Evolutionary conservation across 2,113 vertebrate species (phyloP).

Genomic region (Datnioides undecimradiatus): DNA sequence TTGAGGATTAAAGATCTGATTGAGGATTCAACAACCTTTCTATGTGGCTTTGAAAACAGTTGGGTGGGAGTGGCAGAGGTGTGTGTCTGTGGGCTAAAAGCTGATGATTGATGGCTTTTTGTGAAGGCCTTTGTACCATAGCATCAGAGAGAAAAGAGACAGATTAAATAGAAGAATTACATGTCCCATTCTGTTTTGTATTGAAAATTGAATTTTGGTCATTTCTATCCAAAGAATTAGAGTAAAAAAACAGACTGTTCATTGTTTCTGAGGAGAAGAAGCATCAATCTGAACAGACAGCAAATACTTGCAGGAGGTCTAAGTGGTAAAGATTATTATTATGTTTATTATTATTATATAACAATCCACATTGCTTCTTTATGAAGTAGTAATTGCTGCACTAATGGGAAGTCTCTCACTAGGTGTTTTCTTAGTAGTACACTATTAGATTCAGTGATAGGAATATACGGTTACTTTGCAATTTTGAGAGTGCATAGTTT

Average conservation of each 20-base stretch:
- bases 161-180: constrained; percentile 33
- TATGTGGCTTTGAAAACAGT: constrained; percentile 46
- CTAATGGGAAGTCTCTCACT: background rate
- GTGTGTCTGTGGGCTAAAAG: constrained; percentile 27
- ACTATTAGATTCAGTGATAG: background rate
- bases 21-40: constrained; percentile 41
- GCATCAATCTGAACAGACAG: constrained; percentile 4
- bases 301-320: background rate
- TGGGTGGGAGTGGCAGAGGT: constrained; percentile 42
- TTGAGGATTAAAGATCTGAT: constrained; percentile 57
- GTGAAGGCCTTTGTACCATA: constrained; percentile 34
- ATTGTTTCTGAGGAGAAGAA: background rate
- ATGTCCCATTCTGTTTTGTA: constrained; percentile 22
- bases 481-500: background rate
- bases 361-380: background rate
- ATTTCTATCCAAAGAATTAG: background rate
- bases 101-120: constrained; percentile 54
- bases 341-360: constrained; percentile 11
- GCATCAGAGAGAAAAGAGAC: constrained; percentile 22
- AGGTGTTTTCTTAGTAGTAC: background rate
- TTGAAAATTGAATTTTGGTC: constrained; percentile 32
- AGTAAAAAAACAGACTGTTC: background rate
- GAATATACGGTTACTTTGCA: background rate
- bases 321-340: constrained; percentile 15
- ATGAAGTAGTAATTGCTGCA: background rate